phyloP scores from a whole-genome alignment of 37 sponge, comb jelly and placozoan genomes.

The Haliclona indistincta region DNA sequence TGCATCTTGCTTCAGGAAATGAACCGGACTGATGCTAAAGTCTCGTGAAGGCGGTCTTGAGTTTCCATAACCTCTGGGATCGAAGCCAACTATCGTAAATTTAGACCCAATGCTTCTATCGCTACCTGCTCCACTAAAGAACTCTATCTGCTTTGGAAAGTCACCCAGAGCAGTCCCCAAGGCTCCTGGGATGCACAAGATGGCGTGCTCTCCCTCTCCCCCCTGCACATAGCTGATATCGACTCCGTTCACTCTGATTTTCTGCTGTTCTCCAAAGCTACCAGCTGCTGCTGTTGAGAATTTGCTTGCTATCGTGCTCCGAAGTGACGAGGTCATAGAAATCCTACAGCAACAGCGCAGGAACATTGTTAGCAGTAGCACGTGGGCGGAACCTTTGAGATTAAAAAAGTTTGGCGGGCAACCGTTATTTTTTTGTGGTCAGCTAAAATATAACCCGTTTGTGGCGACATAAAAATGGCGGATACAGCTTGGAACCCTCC shows the following conservation, averaged over 20 bases:
- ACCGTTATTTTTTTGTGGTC: no score
- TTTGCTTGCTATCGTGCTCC: no score
- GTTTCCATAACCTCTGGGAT: constrained; percentile 53
- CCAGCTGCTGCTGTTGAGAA: no score
- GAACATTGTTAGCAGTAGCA: no score
- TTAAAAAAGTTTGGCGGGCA: no score
- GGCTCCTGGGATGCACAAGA: constrained; percentile 54
- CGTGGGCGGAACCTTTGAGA: no score
- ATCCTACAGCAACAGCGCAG: no score
- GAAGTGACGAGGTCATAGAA: no score
- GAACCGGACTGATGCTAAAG: constrained; percentile 2
- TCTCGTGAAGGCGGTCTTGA: constrained; percentile 44
- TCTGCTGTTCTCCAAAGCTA: neutral
- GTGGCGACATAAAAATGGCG: no score
- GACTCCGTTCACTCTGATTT: constrained; percentile 17
- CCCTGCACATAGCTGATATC: constrained; percentile 16
- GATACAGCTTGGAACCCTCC: no score
- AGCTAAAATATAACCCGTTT: no score
- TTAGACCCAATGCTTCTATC: no score
- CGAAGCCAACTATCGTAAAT: constrained; percentile 37
- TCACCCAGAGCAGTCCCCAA: constrained; percentile 36
- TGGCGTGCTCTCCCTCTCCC: constrained; percentile 26
- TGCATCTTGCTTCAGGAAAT: constrained; percentile 48
- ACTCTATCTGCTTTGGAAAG: constrained; percentile 39
- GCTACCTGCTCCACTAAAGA: constrained; percentile 23